These are phyloP conservation scores for Heliothis virescens DNA, from an alignment of 1,140 invertebrate genomes.

Conservation along the genomic window DNA sequence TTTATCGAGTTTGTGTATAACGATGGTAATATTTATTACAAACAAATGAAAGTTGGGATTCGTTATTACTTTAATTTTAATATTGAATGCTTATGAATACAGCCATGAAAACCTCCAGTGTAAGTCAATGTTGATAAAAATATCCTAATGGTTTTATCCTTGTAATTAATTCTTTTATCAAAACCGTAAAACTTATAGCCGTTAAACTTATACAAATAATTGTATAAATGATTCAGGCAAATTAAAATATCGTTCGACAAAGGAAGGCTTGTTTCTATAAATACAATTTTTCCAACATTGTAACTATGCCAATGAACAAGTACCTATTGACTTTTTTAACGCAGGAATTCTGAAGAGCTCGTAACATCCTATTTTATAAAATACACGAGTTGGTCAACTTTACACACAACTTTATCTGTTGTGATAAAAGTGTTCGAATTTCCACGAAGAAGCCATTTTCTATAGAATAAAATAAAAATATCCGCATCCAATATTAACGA, in stretches of 20 bases:
- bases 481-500: not conserved
- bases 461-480: not conserved
- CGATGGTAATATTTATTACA: too few species aligned
- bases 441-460: not conserved
- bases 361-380: conserved; percentile 5
- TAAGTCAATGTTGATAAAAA: too few species aligned
- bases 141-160: too few species aligned
- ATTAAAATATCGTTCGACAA: conserved; percentile 24
- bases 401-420: not conserved
- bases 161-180: too few species aligned
- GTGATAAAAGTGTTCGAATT: not conserved
- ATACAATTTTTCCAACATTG: conserved; percentile 22
- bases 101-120: too few species aligned
- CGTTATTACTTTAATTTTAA: too few species aligned
- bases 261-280: conserved; percentile 4
- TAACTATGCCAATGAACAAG: conserved; percentile 17
- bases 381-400: not conserved
- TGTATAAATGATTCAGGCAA: conserved; percentile 1
- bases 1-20: not conserved
- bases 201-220: too few species aligned
- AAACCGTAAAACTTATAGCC: too few species aligned
- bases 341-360: conserved; percentile 11
- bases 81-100: too few species aligned
- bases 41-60: too few species aligned
- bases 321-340: conserved; percentile 31